Conservation (phyloP, 1,140 invertebrate genomes). For the Pseudomyrmex dendroicus region DNA sequence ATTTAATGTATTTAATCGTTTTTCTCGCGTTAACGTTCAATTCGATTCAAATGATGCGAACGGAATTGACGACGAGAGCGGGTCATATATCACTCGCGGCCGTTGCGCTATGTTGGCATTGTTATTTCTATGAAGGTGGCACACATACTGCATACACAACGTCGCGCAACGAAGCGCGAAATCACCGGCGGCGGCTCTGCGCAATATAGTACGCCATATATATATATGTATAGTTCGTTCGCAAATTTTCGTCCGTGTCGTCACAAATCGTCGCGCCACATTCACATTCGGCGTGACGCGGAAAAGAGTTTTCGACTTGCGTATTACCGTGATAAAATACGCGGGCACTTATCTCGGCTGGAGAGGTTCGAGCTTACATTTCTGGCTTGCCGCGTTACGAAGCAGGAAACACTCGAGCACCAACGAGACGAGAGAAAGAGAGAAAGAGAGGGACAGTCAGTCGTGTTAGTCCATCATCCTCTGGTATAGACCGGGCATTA, state of each 20-base stretch:
- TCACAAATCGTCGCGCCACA: neutral
- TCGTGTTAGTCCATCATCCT: constrained; percentile 33
- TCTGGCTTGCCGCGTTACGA: constrained; percentile 33
- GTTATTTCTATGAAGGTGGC: constrained; percentile 17
- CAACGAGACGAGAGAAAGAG: neutral
- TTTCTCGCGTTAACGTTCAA: constrained; percentile 2
- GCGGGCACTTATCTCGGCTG: constrained; percentile 40
- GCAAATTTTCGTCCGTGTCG: constrained; percentile 43
- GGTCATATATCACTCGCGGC: neutral
- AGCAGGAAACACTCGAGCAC: constrained; percentile 43
- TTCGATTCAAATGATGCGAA: neutral
- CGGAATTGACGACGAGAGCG: constrained; percentile 16
- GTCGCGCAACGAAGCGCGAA: constrained; percentile 18
- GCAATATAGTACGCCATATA: too few relatives aligned
- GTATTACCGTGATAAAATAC: constrained; percentile 60
- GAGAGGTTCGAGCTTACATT: neutral
- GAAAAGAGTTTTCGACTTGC: constrained; percentile 17
- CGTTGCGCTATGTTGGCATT: neutral
- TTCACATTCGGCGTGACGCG: neutral
- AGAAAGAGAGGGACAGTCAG: constrained; percentile 1
- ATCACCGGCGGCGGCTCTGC: constrained; percentile 11
- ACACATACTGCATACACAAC: constrained; percentile 3
- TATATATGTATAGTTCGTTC: neutral
- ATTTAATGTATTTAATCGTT: constrained; percentile 4
- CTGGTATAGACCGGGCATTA: constrained; percentile 48